Base-by-base conservation (phyloP, 2,888 invertebrate species). In the Drosophila bunnanda region DNA sequence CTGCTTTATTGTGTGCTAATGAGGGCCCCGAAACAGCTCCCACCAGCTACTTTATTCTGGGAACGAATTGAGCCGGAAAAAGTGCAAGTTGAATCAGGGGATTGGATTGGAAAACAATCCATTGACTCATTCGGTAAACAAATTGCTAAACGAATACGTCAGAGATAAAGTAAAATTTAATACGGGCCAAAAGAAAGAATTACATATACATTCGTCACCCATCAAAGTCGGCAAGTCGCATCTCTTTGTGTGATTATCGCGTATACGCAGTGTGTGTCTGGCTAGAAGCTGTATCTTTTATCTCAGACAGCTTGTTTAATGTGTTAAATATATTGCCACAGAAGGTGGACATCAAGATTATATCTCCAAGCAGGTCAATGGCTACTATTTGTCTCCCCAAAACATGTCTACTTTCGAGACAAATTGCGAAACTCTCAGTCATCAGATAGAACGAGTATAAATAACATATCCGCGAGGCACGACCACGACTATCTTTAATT, bases 1-100 rank as follows among this genome's bases (percentile, higher is more conserved):
- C 57, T 43, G 30, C 62, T 83, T 83, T 78, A 84, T 84, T 84
- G 87, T 84, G 84, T 84, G 89, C 84, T 88, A 84, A 84, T 88
- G 57, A 86, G 80, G 64, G 30, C 50, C 50, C 66, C 32, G 70
- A 70, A 76, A 80, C 25, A 44, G 44, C 75, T 83, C 88, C 86
- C 88, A 88, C 71, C 67, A 20, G 8, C 30, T 34, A 36, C 10
- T 34, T 39, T 39, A 36, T 54, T 68, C 46, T 54, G 52, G 41
- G 59, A 70, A 39, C 25, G 17, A 50, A 25, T 10, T 17, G 13
- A 54, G 41, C 30, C 46, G 60, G 53, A 55, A 52, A 62, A 62
- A 56, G 52, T 56, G 52, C 55, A 71, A 64, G 64, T 53, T 36
- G 32, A 34, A 6, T 6, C 30, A 44, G 38, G 55, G 20, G 28